Percentiles rank a stretch among this genome's conserved stretches.
These are phyloP conservation scores for Coboldia fuscipes DNA, from an alignment of 1,140 invertebrate genomes.

Conservation along the genomic window DNA sequence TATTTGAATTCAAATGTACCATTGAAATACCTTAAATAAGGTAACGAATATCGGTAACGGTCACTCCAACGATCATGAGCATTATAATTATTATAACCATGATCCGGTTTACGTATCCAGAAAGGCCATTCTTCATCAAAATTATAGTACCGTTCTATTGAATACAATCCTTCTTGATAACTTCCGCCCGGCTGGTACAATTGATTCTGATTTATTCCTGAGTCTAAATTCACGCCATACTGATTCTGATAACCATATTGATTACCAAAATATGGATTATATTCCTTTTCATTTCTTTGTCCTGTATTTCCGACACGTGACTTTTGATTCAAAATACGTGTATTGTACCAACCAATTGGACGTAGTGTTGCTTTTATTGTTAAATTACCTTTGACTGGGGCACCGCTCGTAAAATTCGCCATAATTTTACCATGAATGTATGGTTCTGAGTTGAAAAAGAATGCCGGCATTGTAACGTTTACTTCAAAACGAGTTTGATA, in stretches of 20 bases:
- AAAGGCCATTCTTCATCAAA: slow-evolving; percentile 59
- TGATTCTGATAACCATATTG: slow-evolving; percentile 9
- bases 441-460: slow-evolving; percentile 68
- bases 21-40: slow-evolving; percentile 56
- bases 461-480: slow-evolving; percentile 87
- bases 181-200: slow-evolving; percentile 21
- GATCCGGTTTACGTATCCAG: slow-evolving; percentile 41
- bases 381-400: slow-evolving; percentile 63
- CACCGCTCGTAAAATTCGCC: slow-evolving; percentile 84
- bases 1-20: slow-evolving; percentile 71
- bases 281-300: slow-evolving; percentile 16
- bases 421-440: slow-evolving; percentile 66
- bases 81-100: too few relatives aligned
- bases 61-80: slow-evolving; percentile 14
- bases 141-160: slow-evolving; percentile 45
- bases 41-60: slow-evolving; percentile 27
- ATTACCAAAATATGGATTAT: slow-evolving; percentile 4
- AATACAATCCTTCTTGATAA: slow-evolving; percentile 30
- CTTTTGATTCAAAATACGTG: slow-evolving; percentile 19
- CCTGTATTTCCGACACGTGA: slow-evolving; percentile 16
- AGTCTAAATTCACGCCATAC: slow-evolving; percentile 6
- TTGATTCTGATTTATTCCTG: slow-evolving; percentile 9
- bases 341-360: slow-evolving; percentile 36
- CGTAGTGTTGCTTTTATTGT: slow-evolving; percentile 57
- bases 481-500: slow-evolving; percentile 84